These are phyloP conservation scores for Hoplostethus atlanticus DNA, from an alignment of 2,797 vertebrate genomes.

Conservation along the genomic window DNA sequence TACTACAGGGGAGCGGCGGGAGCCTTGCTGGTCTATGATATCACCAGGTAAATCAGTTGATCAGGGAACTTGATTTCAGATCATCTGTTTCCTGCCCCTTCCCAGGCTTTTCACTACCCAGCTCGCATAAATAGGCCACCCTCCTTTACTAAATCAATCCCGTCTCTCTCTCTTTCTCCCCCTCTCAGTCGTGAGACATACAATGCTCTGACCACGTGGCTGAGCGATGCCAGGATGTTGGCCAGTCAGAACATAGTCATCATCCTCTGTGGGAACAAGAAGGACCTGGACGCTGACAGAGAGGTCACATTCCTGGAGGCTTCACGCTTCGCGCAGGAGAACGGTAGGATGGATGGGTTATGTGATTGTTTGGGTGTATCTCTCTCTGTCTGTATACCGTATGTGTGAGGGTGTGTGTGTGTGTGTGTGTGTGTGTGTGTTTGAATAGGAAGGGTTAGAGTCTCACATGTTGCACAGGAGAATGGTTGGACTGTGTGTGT, in stretches of 20 bases:
- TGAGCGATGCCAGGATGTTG: constrained; percentile 93
- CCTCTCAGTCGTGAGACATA: constrained; percentile 91
- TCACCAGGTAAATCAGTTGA: constrained; percentile 88
- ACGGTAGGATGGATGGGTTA: constrained; percentile 79
- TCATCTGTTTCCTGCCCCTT: neutral
- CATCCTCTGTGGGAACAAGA: constrained; percentile 96
- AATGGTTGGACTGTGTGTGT: neutral
- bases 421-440: neutral
- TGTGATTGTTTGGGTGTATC: neutral
- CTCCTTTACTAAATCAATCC: neutral
- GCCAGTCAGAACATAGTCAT: constrained; percentile 96
- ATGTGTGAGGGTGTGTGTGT: neutral
- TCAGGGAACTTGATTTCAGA: neutral
- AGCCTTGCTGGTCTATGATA: constrained; percentile 93
- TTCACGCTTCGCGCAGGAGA: constrained; percentile 94
- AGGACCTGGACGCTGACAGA: constrained; percentile 92
- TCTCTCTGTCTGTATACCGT: neutral
- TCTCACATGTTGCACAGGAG: too few species aligned
- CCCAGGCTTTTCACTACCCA: neutral
- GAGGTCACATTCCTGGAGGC: constrained; percentile 96
- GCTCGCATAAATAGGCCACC: neutral
- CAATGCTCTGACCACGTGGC: constrained; percentile 94
- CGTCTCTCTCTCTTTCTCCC: constrained; percentile 3
- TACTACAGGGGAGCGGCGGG: constrained; percentile 96
- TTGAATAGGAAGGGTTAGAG: too few species aligned